Evolutionary conservation across 2,797 vertebrate species (phyloP), one percentile per base, ranked within the genome.

Genomic region (Rhadinocentrus ornatus): DNA sequence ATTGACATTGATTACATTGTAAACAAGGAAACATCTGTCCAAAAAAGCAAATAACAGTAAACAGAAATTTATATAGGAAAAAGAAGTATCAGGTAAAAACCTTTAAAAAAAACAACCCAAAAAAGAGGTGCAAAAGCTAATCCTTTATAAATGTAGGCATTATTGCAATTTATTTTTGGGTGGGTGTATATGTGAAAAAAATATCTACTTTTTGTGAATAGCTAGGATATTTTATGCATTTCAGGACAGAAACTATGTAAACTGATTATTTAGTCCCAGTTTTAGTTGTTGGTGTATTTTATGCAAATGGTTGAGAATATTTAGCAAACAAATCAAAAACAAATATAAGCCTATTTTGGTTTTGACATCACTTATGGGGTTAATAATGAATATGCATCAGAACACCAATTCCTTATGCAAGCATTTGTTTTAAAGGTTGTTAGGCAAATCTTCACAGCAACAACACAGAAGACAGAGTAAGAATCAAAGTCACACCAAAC

Each of bases 381-480:
- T 27, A 29, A 54, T 6, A 16, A 15, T 55, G 53, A 16, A 29
- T 15, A 27, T 27, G 24, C 53, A 29, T 12, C 41, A 73, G 59
- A 26, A 24, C 73, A 78, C 4, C 29, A 59, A 57, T 70, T 48
- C 37, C 29, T 32, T 60, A 52, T 29, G 66, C 44, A 37, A 65
- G 72, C 26, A 44, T 60, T 20, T 60, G 26, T 77, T 73, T 82
- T 73, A 37, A 65, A 80, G 90, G 90, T 91, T 91, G 90, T 93
- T 89, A 92, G 90, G 91, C 91, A 91, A 81, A 87, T 82, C 32
- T 68, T 77, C 88, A 92, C 85, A 62, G 86, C 87, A 89, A 91
- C 77, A 82, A 88, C 84, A 91, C 77, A 85, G 62, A 90, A 22
- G 81, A 85, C 77, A 67, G 66, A 78, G 61, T 74, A 57, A 83